Evolutionary conservation across 2,113 vertebrate species (phyloP).

Genomic region (Gallinago paraguaiae): DNA sequence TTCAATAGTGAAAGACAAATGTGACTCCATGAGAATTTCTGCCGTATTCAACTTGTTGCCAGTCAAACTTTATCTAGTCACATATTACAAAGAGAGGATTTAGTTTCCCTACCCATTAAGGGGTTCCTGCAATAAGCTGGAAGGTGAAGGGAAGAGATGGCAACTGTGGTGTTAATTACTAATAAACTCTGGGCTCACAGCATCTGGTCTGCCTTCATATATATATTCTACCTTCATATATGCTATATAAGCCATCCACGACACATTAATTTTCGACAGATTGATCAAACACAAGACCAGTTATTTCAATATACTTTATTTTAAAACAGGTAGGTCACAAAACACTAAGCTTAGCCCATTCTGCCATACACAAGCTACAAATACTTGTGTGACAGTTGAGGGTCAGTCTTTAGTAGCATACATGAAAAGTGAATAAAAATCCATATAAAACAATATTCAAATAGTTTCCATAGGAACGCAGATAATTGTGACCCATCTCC

Average conservation of each 20-base stretch:
- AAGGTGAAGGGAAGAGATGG: not conserved
- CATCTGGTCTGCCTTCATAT: not conserved
- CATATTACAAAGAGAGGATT: not conserved
- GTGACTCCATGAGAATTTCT: not conserved
- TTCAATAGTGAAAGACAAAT: not conserved
- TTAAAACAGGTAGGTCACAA: slow-evolving; percentile 76
- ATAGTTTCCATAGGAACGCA: slow-evolving; percentile 98
- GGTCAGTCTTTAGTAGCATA: slow-evolving; percentile 72
- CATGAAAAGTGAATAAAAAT: slow-evolving; percentile 83
- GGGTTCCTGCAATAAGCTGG: not conserved
- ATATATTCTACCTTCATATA: not conserved
- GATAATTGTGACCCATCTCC: slow-evolving; percentile 89
- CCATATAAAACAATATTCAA: slow-evolving; percentile 87
- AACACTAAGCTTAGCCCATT: slow-evolving; percentile 59
- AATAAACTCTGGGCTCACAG: not conserved
- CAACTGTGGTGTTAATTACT: not conserved
- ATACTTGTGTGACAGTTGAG: slow-evolving; percentile 76
- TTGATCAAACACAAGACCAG: not conserved
- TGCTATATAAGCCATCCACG: not conserved
- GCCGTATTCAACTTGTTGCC: not conserved
- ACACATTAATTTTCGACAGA: not conserved
- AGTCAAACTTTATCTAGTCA: not conserved
- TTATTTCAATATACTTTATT: slow-evolving; percentile 82
- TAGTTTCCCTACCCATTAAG: not conserved
- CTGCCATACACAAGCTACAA: slow-evolving; percentile 82